Conservation (phyloP, 2,888 invertebrate genomes). For the Cataglyphis cursor region DNA sequence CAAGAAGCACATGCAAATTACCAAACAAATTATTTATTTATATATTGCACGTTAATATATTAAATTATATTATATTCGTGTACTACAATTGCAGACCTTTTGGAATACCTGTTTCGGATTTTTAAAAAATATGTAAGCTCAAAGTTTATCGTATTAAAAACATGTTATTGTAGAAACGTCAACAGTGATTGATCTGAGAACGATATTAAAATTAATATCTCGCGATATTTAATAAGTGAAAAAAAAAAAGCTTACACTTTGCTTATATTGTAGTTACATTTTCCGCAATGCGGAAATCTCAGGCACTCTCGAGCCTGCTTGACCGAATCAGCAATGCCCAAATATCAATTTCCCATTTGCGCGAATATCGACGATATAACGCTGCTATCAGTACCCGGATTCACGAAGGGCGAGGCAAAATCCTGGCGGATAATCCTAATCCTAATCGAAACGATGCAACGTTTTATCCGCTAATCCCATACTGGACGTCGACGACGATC, state of each 20-base stretch:
- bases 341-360: constrained; percentile 29
- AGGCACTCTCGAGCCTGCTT: constrained; percentile 4
- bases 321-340: background rate
- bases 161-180: background rate
- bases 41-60: background rate
- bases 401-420: constrained; percentile 16
- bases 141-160: background rate
- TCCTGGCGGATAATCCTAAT: constrained; percentile 65
- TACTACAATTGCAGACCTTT: background rate
- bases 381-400: background rate
- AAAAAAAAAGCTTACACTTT: background rate
- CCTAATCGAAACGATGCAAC: constrained; percentile 60
- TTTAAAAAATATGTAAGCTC: background rate
- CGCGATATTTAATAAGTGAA: background rate
- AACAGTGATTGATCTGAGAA: background rate
- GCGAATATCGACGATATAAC: constrained; percentile 25
- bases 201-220: background rate
- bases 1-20: background rate
- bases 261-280: constrained; percentile 10
- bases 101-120: background rate
- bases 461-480: constrained; percentile 40
- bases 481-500: constrained; percentile 60
- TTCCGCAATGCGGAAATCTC: constrained; percentile 34
- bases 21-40: background rate
- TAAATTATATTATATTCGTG: background rate